Conservation (phyloP, 2,113 vertebrate genomes). For the Balaeniceps rex region DNA sequence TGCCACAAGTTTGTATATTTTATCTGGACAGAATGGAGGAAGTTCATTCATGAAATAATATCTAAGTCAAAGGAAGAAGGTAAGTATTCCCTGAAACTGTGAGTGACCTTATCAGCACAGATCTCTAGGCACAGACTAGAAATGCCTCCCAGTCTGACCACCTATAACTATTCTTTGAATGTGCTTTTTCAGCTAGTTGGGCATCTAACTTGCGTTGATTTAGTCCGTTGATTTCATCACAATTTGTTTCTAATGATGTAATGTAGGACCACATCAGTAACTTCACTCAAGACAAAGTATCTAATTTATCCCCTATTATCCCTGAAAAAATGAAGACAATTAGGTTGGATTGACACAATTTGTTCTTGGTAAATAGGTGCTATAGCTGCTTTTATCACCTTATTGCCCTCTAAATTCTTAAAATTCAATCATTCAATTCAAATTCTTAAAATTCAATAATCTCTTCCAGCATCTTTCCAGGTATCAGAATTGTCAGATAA, state of each 20-base stretch:
- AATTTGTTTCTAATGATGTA: neutral
- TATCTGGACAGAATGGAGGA: neutral
- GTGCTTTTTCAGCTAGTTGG: neutral
- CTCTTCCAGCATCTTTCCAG: too few species aligned
- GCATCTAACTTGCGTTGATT: neutral
- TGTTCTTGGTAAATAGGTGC: neutral
- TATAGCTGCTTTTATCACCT: slow-evolving; percentile 18
- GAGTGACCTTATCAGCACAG: neutral
- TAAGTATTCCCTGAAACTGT: neutral
- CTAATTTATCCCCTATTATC: neutral
- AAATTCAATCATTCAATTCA: neutral
- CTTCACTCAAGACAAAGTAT: neutral
- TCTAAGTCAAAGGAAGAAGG: neutral
- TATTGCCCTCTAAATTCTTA: neutral
- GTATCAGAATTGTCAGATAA: neutral
- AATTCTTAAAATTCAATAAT: too few species aligned
- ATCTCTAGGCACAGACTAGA: neutral
- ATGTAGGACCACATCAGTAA: neutral
- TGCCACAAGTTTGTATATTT: neutral
- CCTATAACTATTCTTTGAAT: neutral
- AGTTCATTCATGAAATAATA: neutral
- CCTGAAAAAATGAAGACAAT: neutral
- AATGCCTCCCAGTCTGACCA: neutral
- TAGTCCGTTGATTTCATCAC: neutral
- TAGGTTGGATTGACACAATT: neutral